phyloP scores from a whole-genome alignment of 2,888 invertebrate genomes.

The Aphodius granarius region DNA sequence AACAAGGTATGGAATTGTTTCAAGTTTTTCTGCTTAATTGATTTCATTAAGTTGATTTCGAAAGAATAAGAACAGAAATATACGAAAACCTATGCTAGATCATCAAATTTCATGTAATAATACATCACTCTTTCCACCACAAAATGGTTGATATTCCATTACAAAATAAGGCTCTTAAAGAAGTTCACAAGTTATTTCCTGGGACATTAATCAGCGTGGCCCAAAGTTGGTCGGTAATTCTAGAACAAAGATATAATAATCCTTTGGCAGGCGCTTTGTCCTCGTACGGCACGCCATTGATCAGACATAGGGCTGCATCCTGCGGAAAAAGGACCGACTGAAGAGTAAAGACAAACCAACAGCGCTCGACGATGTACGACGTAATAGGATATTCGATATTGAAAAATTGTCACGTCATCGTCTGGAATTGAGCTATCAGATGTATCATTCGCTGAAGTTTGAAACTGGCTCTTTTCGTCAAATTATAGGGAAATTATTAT shows the following conservation, averaged over 20 bases:
- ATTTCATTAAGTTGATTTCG: too few species aligned
- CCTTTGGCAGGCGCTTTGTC: neutral
- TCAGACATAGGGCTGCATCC: neutral
- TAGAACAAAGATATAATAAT: neutral
- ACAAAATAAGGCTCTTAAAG: neutral
- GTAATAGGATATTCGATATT: neutral
- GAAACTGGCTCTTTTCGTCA: too few species aligned
- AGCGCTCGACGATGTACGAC: too few species aligned
- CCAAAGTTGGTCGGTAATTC: neutral
- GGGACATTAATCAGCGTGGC: neutral
- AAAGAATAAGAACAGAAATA: too few species aligned
- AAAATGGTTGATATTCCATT: neutral
- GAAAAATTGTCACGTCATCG: neutral
- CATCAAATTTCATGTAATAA: neutral
- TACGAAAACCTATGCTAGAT: neutral
- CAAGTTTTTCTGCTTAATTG: too few species aligned
- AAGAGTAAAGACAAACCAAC: too few species aligned
- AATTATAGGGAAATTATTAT: too few species aligned
- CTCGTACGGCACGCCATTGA: neutral
- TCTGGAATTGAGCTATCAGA: neutral
- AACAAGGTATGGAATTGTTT: too few species aligned
- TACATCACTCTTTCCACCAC: neutral
- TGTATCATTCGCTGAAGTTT: neutral
- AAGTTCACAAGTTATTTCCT: neutral
- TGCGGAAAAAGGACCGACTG: neutral